Percentiles rank a stretch among this genome's conserved stretches.
These are phyloP conservation scores for Equus quagga DNA, from an alignment of 2,113 vertebrate genomes.

Conservation along the genomic window DNA sequence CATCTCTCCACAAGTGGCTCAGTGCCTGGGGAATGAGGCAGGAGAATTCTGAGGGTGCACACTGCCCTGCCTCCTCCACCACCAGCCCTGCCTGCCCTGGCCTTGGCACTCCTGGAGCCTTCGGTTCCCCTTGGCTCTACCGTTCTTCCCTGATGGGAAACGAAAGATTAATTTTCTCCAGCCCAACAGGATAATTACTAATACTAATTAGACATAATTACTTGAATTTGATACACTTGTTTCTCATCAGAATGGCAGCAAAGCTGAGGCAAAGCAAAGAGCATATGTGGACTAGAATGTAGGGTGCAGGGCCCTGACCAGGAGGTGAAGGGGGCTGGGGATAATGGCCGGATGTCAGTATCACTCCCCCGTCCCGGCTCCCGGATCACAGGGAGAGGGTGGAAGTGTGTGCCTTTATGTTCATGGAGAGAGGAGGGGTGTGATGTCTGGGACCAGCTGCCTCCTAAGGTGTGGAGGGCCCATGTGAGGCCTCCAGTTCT, in stretches of 20 bases:
- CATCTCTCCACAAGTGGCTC: fast-evolving
- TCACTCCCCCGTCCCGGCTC: neutral
- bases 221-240: conserved; percentile 97
- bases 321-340: fast-evolving
- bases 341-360: too few species aligned
- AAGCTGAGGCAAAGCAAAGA: conserved; percentile 82
- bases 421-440: neutral
- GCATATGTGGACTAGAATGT: conserved; percentile 36
- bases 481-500: fast-evolving
- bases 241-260: conserved; percentile 94
- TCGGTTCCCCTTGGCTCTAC: conserved; percentile 86
- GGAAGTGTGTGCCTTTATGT: neutral
- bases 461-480: neutral
- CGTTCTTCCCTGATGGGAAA: conserved; percentile 92
- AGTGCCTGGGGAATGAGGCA: neutral
- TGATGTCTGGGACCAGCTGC: neutral
- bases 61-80: fast-evolving
- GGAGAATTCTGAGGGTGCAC: neutral
- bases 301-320: neutral
- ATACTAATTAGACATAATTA: conserved; percentile 99
- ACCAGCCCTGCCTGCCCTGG: fast-evolving
- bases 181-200: conserved; percentile 98
- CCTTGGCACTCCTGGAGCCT: conserved; percentile 52
- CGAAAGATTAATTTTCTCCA: conserved; percentile 96
- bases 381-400: neutral